Percentiles rank a stretch among this genome's conserved stretches.
Conservation (phyloP, 2,113 vertebrate species). For the Coptodon rendalli region DNA sequence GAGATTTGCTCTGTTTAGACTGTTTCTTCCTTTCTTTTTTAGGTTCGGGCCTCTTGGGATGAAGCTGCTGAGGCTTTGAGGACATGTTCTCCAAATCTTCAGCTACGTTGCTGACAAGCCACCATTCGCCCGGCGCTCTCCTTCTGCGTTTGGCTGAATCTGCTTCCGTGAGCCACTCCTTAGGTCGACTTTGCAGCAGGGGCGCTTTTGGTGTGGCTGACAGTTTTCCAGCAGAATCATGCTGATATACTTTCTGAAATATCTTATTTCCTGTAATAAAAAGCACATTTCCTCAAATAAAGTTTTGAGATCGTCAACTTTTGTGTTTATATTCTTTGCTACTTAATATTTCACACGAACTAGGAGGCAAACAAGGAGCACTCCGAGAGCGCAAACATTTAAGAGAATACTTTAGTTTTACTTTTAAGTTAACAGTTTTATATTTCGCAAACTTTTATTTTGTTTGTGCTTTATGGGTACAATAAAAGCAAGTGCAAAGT, state of each 20-base stretch:
- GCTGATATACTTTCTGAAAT: conserved; percentile 33
- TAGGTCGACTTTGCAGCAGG: background rate
- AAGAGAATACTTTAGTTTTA: background rate
- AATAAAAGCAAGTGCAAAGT: background rate
- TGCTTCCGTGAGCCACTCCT: background rate
- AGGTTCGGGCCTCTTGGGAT: background rate
- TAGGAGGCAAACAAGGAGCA: background rate
- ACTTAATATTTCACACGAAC: background rate
- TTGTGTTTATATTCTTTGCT: background rate
- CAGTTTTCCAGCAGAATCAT: background rate
- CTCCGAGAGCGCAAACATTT: background rate
- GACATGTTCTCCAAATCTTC: background rate
- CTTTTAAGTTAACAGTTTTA: background rate
- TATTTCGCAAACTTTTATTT: background rate
- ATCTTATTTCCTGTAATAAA: conserved; percentile 30
- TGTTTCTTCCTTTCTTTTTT: background rate
- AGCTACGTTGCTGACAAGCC: background rate
- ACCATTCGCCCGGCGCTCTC: conserved; percentile 37
- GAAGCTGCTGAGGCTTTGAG: background rate
- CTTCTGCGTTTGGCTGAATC: conserved; percentile 25
- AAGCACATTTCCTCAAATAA: background rate
- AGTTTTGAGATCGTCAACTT: background rate
- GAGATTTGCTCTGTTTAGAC: background rate
- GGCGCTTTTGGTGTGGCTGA: background rate
- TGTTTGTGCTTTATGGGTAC: background rate